phyloP scores from a whole-genome alignment of 2,113 vertebrate genomes.

The Pongo pygmaeus region DNA sequence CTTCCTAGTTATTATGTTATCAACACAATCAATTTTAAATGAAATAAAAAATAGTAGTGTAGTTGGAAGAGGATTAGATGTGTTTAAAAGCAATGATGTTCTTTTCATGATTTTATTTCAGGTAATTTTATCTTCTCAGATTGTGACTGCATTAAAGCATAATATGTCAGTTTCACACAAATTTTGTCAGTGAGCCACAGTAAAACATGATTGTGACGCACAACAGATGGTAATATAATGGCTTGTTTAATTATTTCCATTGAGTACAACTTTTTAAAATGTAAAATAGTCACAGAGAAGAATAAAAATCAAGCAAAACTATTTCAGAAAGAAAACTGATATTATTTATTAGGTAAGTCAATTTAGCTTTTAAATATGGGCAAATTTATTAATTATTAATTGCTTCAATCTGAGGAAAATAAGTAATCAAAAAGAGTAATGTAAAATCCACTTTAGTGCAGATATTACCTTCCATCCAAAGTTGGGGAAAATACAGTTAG shows the following conservation, averaged over 20 bases:
- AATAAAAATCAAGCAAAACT: neutral
- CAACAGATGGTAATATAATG: neutral
- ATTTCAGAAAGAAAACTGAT: neutral
- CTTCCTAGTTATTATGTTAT: neutral
- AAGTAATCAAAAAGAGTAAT: neutral
- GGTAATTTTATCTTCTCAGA: constrained; percentile 32
- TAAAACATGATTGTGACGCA: neutral
- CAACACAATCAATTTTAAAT: neutral
- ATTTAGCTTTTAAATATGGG: constrained; percentile 9
- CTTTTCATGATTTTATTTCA: constrained; percentile 28
- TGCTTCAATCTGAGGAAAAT: neutral
- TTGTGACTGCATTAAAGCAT: constrained; percentile 34
- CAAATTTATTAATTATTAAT: constrained; percentile 35
- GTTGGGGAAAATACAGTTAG: neutral
- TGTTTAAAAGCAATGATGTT: neutral
- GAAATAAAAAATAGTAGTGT: neutral
- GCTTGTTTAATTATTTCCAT: neutral
- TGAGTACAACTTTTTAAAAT: neutral
- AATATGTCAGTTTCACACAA: neutral
- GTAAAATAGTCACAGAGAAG: neutral
- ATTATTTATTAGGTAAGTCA: neutral
- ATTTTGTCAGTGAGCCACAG: neutral
- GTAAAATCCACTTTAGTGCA: neutral
- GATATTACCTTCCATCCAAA: neutral
- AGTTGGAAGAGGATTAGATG: neutral